A percentile compares a stretch with the other conserved stretches of the same genome.
Evolutionary conservation across 2,113 vertebrate genomes (phyloP).

Genomic region (Eonycteris spelaea): DNA sequence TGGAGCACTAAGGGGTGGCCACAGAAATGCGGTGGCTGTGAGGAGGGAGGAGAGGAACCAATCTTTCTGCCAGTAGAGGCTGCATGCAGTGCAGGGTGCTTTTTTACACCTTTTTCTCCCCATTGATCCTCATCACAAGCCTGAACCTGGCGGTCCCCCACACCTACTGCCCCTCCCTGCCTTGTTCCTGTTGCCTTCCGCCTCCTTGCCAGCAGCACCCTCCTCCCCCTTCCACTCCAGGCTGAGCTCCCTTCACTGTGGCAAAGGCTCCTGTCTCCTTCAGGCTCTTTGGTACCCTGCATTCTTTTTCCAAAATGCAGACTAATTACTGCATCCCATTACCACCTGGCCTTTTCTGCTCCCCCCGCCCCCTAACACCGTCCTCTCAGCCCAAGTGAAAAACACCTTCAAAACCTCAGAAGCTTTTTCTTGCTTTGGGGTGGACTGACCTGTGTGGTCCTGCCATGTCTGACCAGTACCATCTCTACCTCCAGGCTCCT

Average conservation of each 20-base stretch:
- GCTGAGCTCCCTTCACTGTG: not conserved
- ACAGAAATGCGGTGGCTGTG: not conserved
- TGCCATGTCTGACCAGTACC: not conserved
- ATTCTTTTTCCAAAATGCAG: not conserved
- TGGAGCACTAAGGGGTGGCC: too few relatives aligned
- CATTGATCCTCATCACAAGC: not conserved
- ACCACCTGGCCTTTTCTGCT: not conserved
- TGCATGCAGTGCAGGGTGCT: not conserved
- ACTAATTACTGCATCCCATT: not conserved
- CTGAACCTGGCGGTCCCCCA: not conserved
- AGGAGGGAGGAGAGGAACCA: not conserved
- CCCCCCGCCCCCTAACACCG: not conserved
- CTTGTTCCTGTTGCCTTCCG: not conserved
- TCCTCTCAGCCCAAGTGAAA: not conserved
- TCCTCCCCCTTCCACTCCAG: too few relatives aligned
- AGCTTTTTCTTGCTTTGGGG: not conserved
- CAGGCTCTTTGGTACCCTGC: not conserved
- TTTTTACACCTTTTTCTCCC: not conserved
- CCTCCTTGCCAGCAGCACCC: fast-evolving
- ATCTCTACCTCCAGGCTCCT: fast-evolving
- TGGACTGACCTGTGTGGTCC: not conserved
- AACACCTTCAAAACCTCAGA: not conserved
- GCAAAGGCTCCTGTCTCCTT: not conserved
- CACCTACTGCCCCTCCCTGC: not conserved
- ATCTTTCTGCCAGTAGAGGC: not conserved